Evolutionary conservation across 2,888 invertebrate species (phyloP).

Genomic region (Achlya flavicornis): DNA sequence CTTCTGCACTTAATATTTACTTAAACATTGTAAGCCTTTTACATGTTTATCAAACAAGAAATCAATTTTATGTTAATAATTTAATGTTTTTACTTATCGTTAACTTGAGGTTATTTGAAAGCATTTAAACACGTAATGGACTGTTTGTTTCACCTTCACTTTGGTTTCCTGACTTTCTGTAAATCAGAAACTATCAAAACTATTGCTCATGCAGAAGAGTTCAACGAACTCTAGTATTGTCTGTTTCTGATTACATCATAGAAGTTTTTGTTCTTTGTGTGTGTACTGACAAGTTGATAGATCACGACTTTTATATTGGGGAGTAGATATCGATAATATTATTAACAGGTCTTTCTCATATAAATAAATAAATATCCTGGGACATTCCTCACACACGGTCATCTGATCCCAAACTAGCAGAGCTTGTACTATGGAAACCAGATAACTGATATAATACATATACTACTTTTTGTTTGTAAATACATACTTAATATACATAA

Average conservation of each 20-base stretch:
- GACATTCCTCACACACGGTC: too few species aligned
- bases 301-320: neutral
- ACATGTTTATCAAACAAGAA: neutral
- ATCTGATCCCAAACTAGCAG: too few species aligned
- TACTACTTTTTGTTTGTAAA: too few species aligned
- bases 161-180: neutral
- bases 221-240: slow-evolving; percentile 34
- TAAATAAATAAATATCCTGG: too few species aligned
- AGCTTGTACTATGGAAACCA: too few species aligned
- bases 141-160: neutral
- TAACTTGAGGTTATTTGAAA: neutral
- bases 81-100: neutral
- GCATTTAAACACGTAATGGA: neutral
- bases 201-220: slow-evolving; percentile 27
- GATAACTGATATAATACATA: too few species aligned
- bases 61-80: neutral
- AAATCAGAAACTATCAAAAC: neutral
- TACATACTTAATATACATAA: too few species aligned
- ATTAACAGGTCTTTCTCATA: too few species aligned
- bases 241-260: slow-evolving; percentile 16
- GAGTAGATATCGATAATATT: too few species aligned
- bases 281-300: neutral
- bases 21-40: neutral
- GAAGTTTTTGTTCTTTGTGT: neutral
- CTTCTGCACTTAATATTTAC: neutral